Evolutionary conservation across 2,888 invertebrate species (phyloP).

Genomic region (Megastigmus dorsalis): DNA sequence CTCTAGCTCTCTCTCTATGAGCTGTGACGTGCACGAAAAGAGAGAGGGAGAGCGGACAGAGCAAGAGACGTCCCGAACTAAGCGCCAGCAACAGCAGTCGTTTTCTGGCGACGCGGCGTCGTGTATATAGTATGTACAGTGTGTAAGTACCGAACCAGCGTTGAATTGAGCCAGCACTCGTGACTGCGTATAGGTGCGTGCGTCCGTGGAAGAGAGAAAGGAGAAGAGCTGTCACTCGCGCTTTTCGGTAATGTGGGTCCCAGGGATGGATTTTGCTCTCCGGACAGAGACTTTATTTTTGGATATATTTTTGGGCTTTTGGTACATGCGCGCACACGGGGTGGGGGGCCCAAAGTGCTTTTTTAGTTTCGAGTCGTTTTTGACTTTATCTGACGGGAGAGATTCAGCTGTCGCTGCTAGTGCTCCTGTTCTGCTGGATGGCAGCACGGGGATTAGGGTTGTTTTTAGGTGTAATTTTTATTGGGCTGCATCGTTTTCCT

Average conservation of each 20-base stretch:
- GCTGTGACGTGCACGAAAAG: neutral
- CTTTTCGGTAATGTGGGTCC: neutral
- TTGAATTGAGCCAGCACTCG: too few species aligned
- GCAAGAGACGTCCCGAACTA: neutral
- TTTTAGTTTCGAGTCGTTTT: neutral
- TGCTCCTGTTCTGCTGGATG: neutral
- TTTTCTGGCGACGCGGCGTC: neutral
- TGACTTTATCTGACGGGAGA: neutral
- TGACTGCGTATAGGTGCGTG: too few species aligned
- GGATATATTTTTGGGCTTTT: too few species aligned
- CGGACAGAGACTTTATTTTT: too few species aligned
- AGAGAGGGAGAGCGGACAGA: neutral
- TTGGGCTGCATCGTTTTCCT: too few species aligned
- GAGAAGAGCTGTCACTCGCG: conserved; percentile 10
- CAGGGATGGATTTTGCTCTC: neutral
- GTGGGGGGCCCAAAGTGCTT: neutral
- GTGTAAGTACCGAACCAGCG: too few species aligned
- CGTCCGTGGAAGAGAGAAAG: too few species aligned
- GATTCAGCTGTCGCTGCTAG: neutral
- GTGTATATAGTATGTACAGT: neutral
- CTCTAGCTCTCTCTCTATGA: neutral
- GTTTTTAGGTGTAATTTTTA: too few species aligned
- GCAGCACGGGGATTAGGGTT: too few species aligned
- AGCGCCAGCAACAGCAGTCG: conserved; percentile 3
- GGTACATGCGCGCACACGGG: too few species aligned